Evolutionary conservation across 2,797 vertebrate genomes (phyloP).

Genomic region (Ctenopoma kingsleyae): DNA sequence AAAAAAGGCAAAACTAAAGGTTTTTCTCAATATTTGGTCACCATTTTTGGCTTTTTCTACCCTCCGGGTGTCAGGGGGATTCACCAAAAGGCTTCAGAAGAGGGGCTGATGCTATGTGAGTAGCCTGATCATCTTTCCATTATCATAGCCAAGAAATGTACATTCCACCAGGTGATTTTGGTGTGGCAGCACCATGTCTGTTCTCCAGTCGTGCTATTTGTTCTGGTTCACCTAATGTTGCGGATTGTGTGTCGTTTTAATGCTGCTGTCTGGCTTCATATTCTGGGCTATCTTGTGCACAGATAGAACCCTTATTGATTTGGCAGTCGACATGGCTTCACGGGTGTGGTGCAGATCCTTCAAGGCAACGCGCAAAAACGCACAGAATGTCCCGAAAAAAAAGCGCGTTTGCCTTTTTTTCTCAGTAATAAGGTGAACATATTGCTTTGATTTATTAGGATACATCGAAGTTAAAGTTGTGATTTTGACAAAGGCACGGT

Average conservation of each 20-base stretch:
- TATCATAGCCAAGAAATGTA: slow-evolving; percentile 29
- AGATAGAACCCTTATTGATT: slow-evolving; percentile 75
- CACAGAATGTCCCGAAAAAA: slow-evolving; percentile 36
- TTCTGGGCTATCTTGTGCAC: slow-evolving; percentile 31
- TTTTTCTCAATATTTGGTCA: background rate
- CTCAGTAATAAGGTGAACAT: background rate
- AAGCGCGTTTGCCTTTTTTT: background rate
- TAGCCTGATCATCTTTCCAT: slow-evolving; percentile 48
- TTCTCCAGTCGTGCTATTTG: slow-evolving; percentile 4
- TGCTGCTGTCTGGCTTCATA: slow-evolving; percentile 13
- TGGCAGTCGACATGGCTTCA: slow-evolving; percentile 77
- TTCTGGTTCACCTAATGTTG: slow-evolving; percentile 9
- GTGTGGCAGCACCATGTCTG: slow-evolving; percentile 18
- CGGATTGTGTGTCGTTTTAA: background rate
- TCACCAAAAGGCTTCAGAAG: slow-evolving; percentile 42
- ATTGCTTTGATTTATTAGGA: background rate
- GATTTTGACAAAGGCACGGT: slow-evolving; percentile 32
- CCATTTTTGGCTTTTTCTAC: background rate
- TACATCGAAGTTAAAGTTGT: slow-evolving; percentile 1
- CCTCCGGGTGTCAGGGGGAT: slow-evolving; percentile 44
- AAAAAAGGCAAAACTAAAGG: background rate
- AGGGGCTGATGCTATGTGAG: slow-evolving; percentile 63
- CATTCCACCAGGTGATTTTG: slow-evolving; percentile 52
- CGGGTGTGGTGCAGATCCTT: slow-evolving; percentile 88
- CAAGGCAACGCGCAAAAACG: slow-evolving; percentile 69